Base-by-base conservation (phyloP, 2,113 vertebrate species). In the Cryptomyrus ogoouensis region DNA sequence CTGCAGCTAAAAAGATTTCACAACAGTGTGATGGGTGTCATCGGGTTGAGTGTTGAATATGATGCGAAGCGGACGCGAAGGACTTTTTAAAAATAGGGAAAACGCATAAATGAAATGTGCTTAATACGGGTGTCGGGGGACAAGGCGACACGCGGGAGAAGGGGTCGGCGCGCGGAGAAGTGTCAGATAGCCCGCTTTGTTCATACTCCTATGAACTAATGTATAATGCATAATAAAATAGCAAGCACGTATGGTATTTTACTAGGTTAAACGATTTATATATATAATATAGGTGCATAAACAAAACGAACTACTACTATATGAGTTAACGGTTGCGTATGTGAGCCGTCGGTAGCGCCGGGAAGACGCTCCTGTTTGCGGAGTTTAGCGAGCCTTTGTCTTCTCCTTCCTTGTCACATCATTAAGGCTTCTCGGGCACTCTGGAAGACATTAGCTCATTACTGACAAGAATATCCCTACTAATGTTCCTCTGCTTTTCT, bases 381-480 rank as follows among this genome's bases (percentile, higher is more conserved):
- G 94, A 93, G 94, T 94, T 92, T 92, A 88, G 93, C 94, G 94
- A 91, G 92, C 90, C 84, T 90, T 92, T 94, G 92, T 91, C 93
- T 92, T 93, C 91, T 91, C 56, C 91, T 90, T 94, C 92, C 92
- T 92, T 92, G 93, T 93, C 93, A 94, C 94, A 95, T 95, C 94
- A 95, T 96, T 95, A 95, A 93, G 31, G 86, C 46, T 70, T 27
- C 50, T 80, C 66, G 42, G 47, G 49, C 74, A 52, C n/a, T 88
- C 46, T 62, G 89, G 50, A 74, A 83, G 58, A 94, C 94, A 88
- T 91, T 92, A 92, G 94, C 95, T 96, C 95, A 96, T 96, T 96
- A 95, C 92, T 93, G 93, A 94, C 94, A 94, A 95, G 94, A 94
- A 93, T 93, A 94, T 95, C 92, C 92, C 92, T 93, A 93, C 94